Conservation (phyloP, 2,113 vertebrate genomes). For the Platanista minor region DNA sequence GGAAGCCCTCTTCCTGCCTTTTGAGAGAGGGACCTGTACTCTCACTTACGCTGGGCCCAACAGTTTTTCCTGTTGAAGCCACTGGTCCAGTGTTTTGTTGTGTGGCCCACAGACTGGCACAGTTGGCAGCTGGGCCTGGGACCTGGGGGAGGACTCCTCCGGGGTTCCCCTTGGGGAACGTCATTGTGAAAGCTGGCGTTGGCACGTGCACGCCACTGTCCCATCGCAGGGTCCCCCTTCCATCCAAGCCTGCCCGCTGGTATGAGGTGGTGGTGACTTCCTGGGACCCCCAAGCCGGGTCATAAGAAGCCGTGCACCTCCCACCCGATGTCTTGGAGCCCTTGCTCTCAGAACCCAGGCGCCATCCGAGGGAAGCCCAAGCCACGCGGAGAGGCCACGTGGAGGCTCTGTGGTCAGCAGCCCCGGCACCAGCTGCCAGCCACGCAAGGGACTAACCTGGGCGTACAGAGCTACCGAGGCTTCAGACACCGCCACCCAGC, state of each 20-base stretch:
- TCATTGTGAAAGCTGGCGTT: accelerated
- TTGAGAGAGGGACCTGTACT: accelerated
- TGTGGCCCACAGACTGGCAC: accelerated
- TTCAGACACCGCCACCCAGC: background rate
- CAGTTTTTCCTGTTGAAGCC: accelerated
- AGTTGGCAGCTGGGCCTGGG: accelerated
- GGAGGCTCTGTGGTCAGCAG: background rate
- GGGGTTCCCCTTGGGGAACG: accelerated
- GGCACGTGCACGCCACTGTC: accelerated
- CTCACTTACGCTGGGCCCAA: background rate
- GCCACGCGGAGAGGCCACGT: accelerated
- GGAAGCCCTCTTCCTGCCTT: no score
- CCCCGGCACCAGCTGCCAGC: background rate
- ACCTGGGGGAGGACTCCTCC: background rate
- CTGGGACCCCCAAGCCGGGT: no score
- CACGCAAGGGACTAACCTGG: accelerated
- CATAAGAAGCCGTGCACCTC: accelerated
- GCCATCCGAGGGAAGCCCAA: accelerated
- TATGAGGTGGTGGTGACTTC: accelerated
- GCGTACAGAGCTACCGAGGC: background rate
- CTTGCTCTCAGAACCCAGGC: no score
- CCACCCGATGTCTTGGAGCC: accelerated
- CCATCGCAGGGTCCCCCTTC: background rate
- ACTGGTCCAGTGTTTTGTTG: accelerated
- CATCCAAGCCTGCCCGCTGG: background rate